Evolutionary conservation across 2,888 invertebrate genomes (phyloP).

Genomic region (Amorpha juglandis): DNA sequence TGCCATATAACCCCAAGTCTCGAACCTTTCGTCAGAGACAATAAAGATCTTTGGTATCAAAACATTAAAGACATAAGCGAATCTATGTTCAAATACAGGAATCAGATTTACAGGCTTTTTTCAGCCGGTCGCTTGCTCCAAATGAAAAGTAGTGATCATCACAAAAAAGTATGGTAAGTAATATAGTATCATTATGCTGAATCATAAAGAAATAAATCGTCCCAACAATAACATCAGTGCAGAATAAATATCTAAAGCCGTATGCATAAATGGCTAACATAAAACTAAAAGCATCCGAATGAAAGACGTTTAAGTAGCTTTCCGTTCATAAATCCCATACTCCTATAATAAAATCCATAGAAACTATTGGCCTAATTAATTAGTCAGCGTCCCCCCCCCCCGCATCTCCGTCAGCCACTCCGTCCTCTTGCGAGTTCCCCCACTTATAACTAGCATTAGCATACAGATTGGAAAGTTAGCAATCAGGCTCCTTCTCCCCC

Average conservation of each 20-base stretch:
- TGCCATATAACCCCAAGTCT: too few species aligned
- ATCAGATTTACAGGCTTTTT: too few species aligned
- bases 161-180: too few species aligned
- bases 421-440: slow-evolving; percentile 29
- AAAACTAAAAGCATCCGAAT: slow-evolving; percentile 27
- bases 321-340: slow-evolving; percentile 42
- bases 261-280: background rate
- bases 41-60: too few species aligned
- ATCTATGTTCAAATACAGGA: too few species aligned
- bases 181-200: too few species aligned
- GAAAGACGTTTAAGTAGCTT: slow-evolving; percentile 34
- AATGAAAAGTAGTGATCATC: too few species aligned
- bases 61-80: too few species aligned
- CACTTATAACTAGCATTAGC: slow-evolving; percentile 68
- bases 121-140: too few species aligned
- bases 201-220: background rate
- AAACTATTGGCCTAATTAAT: slow-evolving; percentile 60
- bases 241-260: background rate
- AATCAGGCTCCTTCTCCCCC: slow-evolving; percentile 44
- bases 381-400: slow-evolving; percentile 35
- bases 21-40: too few species aligned
- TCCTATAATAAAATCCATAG: slow-evolving; percentile 43
- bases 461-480: slow-evolving; percentile 75
- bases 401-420: slow-evolving; percentile 24
- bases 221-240: background rate